These are phyloP conservation scores for Bacillus rossius DNA, from an alignment of 1,140 invertebrate species.

Conservation along the genomic window DNA sequence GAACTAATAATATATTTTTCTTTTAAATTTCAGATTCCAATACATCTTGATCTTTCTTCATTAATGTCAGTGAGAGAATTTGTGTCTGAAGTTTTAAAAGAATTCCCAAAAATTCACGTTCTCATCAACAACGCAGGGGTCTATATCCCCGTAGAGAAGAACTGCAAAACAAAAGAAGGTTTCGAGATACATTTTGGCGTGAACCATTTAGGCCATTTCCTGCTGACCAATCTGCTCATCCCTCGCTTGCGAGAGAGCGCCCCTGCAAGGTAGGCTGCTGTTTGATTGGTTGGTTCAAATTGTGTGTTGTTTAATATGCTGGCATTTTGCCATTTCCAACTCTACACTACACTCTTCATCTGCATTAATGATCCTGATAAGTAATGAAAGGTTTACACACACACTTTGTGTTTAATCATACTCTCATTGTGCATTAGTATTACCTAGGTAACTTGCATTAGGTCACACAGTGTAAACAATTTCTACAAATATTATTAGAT, in stretches of 20 bases:
- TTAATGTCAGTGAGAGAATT: conserved; percentile 65
- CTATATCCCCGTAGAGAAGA: conserved; percentile 45
- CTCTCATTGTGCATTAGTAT: too few species aligned
- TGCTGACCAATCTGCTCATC: conserved; percentile 73
- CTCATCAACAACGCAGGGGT: conserved; percentile 75
- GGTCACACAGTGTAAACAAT: too few species aligned
- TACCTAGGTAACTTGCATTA: too few species aligned
- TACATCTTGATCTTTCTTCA: conserved; percentile 64
- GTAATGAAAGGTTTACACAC: too few species aligned
- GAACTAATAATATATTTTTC: too few species aligned
- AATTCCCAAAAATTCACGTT: conserved; percentile 59
- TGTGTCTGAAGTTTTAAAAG: conserved; percentile 53
- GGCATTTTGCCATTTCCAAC: too few species aligned
- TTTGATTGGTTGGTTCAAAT: too few species aligned
- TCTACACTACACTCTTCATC: too few species aligned
- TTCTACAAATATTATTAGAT: too few species aligned
- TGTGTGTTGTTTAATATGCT: too few species aligned
- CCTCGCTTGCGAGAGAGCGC: conserved; percentile 10
- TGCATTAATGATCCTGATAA: too few species aligned
- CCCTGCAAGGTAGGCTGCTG: conserved; percentile 7
- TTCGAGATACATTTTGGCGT: conserved; percentile 79
- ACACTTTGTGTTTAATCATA: too few species aligned
- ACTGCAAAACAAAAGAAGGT: conserved; percentile 64
- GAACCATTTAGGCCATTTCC: conserved; percentile 78
- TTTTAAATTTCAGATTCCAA: conserved; percentile 51